A percentile compares a stretch with the other conserved stretches of the same genome.
These are phyloP conservation scores for Fissipunctia ypsillon DNA, from an alignment of 2,888 invertebrate species.

Conservation along the genomic window DNA sequence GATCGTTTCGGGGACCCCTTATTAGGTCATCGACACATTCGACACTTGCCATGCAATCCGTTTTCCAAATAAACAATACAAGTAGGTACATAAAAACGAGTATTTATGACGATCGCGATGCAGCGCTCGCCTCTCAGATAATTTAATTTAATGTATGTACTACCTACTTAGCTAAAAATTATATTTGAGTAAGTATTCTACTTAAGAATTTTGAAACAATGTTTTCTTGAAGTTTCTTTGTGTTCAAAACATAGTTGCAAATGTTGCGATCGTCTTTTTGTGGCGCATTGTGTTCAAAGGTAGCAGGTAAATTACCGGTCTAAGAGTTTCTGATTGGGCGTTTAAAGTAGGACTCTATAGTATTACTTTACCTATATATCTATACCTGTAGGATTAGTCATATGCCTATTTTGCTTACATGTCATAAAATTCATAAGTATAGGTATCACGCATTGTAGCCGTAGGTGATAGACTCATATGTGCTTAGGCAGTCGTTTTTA, in stretches of 20 bases:
- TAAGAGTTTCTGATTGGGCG: neutral
- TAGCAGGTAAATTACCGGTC: neutral
- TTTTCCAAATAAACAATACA: too few relatives aligned
- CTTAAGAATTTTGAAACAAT: neutral
- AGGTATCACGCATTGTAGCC: neutral
- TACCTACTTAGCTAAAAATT: neutral
- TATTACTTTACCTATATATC: neutral
- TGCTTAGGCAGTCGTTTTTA: neutral
- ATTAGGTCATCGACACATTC: neutral
- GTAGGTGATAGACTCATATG: neutral
- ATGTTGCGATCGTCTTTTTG: neutral
- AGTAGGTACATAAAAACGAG: too few relatives aligned
- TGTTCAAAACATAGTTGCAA: slow-evolving; percentile 3
- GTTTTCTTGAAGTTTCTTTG: slow-evolving; percentile 15
- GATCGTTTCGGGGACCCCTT: too few relatives aligned
- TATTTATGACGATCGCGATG: too few relatives aligned
- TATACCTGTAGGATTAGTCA: neutral
- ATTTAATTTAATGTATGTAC: neutral
- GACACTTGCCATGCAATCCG: neutral
- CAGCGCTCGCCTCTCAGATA: neutral
- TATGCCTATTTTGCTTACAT: neutral
- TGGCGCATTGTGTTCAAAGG: slow-evolving; percentile 19
- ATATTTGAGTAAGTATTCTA: neutral
- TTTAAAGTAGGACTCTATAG: neutral
- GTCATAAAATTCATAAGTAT: neutral